Evolutionary conservation across 2,888 invertebrate genomes (phyloP), one percentile per base, ranked within the genome.

Genomic region (Lampropteryx suffumata): DNA sequence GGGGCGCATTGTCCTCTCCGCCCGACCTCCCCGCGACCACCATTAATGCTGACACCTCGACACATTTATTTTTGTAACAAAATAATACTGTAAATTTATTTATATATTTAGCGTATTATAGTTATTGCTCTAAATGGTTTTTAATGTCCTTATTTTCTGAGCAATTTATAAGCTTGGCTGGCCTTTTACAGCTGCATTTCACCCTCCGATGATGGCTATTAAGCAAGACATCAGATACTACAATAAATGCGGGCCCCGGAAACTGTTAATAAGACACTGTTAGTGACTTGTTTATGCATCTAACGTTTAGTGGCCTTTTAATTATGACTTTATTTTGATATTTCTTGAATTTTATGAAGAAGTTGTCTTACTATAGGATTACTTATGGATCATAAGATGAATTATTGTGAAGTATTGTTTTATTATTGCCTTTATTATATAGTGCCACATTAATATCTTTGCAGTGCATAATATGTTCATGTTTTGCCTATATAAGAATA

Each of bases 91-190:
- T 73, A 74, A 80, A 80, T 82, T 77, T 81, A 83, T 84, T 83
- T 84, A 81, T 81, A 74, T 76, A 71, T 79, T 76, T 73, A 71
- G 64, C 71, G 69, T 69, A 77, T 77, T 80, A 84, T 79, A 83
- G 86, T 84, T 82, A 84, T 85, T 82, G 79, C 83, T 82, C 81
- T 87, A 87, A 90, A 90, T 87, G 84, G 82, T 84, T 85, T 87
- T 85, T 84, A 88, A 90, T 88, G 84, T 82, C 79, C 84, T 83
- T 80, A 83, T 87, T 85, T 84, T 82, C 82, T 78, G 76, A 72
- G 82, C 84, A 80, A 85, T 85, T 83, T 84, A 85, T 87, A 79
- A 76, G 69, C 66, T 62, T 65, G 69, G 69, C 63, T 62, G 65
- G 65, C 62, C 47, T 56, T 75, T 73, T 78, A 84, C 86, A 84